Evolutionary conservation across 2,888 invertebrate genomes (phyloP), one percentile per base, ranked within the genome.

Genomic region (Pristionchus arcanus): DNA sequence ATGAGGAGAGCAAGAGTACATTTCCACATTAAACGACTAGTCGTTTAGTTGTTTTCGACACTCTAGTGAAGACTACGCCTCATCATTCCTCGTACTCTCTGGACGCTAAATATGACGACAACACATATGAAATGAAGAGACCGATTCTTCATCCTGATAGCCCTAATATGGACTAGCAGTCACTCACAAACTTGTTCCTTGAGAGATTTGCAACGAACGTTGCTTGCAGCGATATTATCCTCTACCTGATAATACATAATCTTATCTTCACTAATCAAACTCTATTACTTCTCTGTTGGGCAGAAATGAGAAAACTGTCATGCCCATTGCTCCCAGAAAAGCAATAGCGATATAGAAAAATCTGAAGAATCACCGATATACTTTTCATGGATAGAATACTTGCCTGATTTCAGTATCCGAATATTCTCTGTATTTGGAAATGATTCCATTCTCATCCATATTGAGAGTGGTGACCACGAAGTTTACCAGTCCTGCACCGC

Each of bases 391-490:
- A 3, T 11, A 5, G 25, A 5, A 25, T 13, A 25, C 77, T 77
- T 28, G 66, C 86, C 86, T 37, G 34, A 87, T 87, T 25, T 87
- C 87, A 31, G 31, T 28, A 31, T 87, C 71, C 21, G 59, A 31
- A 31, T 87, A 87, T 21, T 87, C 87, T 59, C 87, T 68, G 71
- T 71, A 87, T 71, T 87, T 68, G 2, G 86, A 66, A 9, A 66
- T 66, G 2, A 42, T 31, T 63, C 49, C 71, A 25, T 77, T 21
- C n/a, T 55, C 87, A 34, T 34, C 15, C 42, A 31, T 4, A 55
- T 71, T 71, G 5, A 53, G 15, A 0, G 49, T 53, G 7, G 87
- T 87, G 21, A 87, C 87, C 28, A 71, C 16, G 21, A 53, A 28
- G 34, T 87, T 53, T 2, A 87, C 49, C 1, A 28, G 11, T 49